Evolutionary conservation across 1,140 invertebrate genomes (phyloP).

Genomic region (Lepidurus packardi): DNA sequence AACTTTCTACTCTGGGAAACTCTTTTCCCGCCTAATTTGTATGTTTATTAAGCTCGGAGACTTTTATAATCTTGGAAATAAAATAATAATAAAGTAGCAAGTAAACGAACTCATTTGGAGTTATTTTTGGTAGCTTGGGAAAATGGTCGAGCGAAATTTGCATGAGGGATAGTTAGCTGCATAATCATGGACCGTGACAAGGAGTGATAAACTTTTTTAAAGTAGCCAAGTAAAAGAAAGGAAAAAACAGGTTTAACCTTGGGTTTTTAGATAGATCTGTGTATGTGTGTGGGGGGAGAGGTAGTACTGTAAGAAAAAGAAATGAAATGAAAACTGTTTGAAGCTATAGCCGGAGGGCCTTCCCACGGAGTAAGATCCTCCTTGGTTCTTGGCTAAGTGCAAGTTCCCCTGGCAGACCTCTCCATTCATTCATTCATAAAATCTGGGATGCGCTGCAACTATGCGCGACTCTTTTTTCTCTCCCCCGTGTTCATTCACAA

Average conservation of each 20-base stretch:
- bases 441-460: neutral
- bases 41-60: too few relatives aligned
- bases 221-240: neutral
- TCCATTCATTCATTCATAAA: conserved; percentile 15
- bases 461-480: neutral
- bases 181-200: too few relatives aligned
- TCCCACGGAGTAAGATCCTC: conserved; percentile 17
- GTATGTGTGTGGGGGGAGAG: neutral
- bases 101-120: too few relatives aligned
- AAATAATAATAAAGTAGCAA: too few relatives aligned
- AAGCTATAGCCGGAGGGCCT: neutral
- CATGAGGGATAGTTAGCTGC: too few relatives aligned
- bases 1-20: neutral
- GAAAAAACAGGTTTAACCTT: neutral
- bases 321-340: conserved; percentile 5
- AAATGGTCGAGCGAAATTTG: too few relatives aligned
- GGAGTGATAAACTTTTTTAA: too few relatives aligned
- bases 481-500: neutral
- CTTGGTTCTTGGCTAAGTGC: neutral
- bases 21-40: neutral
- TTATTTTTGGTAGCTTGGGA: too few relatives aligned
- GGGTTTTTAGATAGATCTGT: conserved; percentile 2
- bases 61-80: too few relatives aligned
- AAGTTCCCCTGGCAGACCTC: neutral
- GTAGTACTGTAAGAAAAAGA: neutral